A percentile compares a stretch with the other conserved stretches of the same genome.
Evolutionary conservation across 2,113 vertebrate species (phyloP).

Genomic region (Passerina amoena): DNA sequence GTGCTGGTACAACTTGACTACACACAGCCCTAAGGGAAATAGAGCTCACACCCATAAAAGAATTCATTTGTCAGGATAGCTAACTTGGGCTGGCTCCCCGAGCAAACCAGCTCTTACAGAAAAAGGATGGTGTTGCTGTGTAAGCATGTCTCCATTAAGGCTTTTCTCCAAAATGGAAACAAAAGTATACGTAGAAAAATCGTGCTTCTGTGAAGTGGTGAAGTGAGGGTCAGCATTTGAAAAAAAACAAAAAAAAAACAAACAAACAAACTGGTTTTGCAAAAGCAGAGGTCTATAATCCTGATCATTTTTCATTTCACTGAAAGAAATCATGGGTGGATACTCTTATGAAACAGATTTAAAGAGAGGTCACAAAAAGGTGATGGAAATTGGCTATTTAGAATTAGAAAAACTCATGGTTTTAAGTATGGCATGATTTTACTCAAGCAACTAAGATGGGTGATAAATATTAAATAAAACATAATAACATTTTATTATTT

Average conservation of each 20-base stretch:
- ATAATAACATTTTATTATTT: not conserved
- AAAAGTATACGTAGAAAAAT: not conserved
- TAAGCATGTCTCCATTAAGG: not conserved
- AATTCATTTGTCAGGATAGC: not conserved
- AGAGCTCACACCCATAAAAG: not conserved
- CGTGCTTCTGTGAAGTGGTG: not conserved
- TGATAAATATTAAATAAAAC: not conserved
- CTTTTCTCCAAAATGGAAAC: not conserved
- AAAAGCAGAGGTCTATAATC: not conserved
- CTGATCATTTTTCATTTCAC: not conserved
- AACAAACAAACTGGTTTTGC: not conserved
- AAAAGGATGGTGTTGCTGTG: not conserved
- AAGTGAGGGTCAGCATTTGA: not conserved
- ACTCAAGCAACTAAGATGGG: not conserved
- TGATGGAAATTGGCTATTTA: not conserved
- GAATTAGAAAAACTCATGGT: not conserved
- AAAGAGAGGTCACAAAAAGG: not conserved
- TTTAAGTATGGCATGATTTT: not conserved
- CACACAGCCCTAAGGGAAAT: not conserved
- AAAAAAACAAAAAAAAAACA: not conserved
- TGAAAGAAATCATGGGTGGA: not conserved
- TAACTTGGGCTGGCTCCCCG: not conserved
- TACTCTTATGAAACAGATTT: not conserved
- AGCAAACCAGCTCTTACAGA: not conserved
- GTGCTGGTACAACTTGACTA: not conserved